phyloP scores from a whole-genome alignment of 2,888 invertebrate genomes.

The Cataglyphis cursor region DNA sequence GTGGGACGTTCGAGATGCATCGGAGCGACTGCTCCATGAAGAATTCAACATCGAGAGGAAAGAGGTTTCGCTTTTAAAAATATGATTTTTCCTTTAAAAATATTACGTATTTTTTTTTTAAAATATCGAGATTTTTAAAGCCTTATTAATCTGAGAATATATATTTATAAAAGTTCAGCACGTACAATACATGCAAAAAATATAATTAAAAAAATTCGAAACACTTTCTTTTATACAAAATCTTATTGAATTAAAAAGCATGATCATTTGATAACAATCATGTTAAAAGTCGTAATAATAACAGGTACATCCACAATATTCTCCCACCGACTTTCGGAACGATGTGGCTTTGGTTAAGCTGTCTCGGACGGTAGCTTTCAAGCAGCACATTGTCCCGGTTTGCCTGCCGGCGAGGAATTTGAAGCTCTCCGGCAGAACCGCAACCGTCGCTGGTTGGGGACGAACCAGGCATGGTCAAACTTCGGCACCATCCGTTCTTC shows the following conservation, averaged over 20 bases:
- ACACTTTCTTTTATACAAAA: neutral
- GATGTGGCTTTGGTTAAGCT: conserved; percentile 95
- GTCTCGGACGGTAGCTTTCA: conserved; percentile 94
- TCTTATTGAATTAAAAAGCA: neutral
- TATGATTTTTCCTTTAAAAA: neutral
- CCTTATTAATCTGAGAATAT: neutral
- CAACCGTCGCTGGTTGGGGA: conserved; percentile 97
- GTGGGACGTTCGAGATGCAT: conserved; percentile 96
- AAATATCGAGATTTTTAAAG: neutral
- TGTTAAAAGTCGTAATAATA: neutral
- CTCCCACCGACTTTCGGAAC: conserved; percentile 96
- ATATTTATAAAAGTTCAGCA: neutral
- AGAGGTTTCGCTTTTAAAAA: conserved; percentile 88
- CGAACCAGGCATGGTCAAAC: conserved; percentile 95
- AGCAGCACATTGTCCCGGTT: conserved; percentile 97
- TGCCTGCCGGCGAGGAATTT: conserved; percentile 94
- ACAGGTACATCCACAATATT: conserved; percentile 94
- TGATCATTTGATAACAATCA: conserved; percentile 4
- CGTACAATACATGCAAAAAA: neutral
- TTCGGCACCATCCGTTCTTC: conserved; percentile 95
- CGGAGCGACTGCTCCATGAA: conserved; percentile 94
- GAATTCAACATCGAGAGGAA: conserved; percentile 96
- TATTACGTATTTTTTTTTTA: neutral
- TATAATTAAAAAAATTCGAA: neutral
- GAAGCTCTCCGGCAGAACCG: conserved; percentile 94